Evolutionary conservation across 2,113 vertebrate species (phyloP), one percentile per base, ranked within the genome.

Genomic region (Salvelinus fontinalis): DNA sequence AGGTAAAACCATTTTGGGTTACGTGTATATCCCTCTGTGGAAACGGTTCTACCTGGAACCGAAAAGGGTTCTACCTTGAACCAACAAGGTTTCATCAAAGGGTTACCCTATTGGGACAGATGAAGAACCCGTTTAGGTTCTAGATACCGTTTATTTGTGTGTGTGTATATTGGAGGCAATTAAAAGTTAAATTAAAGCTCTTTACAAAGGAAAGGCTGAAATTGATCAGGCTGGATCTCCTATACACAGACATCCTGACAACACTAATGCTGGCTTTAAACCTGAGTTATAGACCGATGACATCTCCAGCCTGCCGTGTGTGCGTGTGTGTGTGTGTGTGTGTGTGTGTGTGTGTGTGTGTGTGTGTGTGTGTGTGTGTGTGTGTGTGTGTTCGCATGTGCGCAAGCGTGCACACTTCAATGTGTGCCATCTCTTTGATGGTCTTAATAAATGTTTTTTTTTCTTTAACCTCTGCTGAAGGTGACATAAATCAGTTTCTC

Each of bases 401-500:
- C 4, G 49, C 60, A 54, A 6, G 54, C 26, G 27, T 62, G 34
- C 9, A 51, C 22, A 12, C 75, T 66, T 54, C 31, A 31, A 5
- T 34, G 11, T 13, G 31, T 64, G 3, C 60, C n/a, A 44, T 83
- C 76, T 77, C 75, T 86, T 87, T 73, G 75, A 81, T 70, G 71
- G 73, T 82, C 60, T 68, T 85, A 85, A 83, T 78, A 79, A 81
- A 76, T 86, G 83, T 73, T 75, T 82, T 74, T 82, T 74, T 83
- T 76, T 82, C 78, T 77, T 71, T 83, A 81, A 86, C 85, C 88
- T 92, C 70, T 29, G 75, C 57, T 90, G 89, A 93, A 93, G 92
- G 92, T 93, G 91, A 93, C 92, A 93, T 93, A 91, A 93, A 93
- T 94, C 92, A 92, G 85, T 89, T 92, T 92, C 92, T 93, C 88